Base-by-base conservation (phyloP, 1,140 invertebrate genomes). In the Aphaenogaster floridana region DNA sequence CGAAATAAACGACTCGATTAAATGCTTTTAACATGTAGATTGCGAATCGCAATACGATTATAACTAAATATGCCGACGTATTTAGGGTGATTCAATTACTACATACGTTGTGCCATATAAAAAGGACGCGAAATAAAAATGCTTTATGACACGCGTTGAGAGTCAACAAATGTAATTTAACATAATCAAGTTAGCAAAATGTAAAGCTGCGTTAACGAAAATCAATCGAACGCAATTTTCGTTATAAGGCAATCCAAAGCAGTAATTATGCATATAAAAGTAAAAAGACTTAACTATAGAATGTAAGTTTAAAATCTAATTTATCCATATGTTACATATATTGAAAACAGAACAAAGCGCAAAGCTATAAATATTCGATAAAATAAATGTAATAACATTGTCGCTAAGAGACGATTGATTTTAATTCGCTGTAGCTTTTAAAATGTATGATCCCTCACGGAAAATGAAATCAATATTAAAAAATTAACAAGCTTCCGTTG, bases 1-100 rank as follows among this genome's bases (percentile, higher is more conserved):
- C 54, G 45, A 74, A 84, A 84, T 84, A 84, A 81, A 84, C 69
- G 80, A 61, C 54, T 84, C 80, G 80, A 84, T 84, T 84, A 84
- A 84, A 42, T 61, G 69, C 80, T 76, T 84, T 84, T 84, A 84
- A 84, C 80, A 84, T 84, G 69, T 76, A 84, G 57, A 84, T 76
- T 76, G 69, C 57, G 69, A 84, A 50, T 84, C 54, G 54, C 52
- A 84, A 84, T 63, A 50, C 69, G 54, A 84, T 84, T 84, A 50
- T 84, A 61, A 76, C 54, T 76, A 84, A 83, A 74, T 84, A 76
- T 39, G 80, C 45, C 69, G 69, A 74, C 54, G 48, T 84, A 61
- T 83, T 80, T 83, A 83, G n/a, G 28, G 7, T 83, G 45, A 76
- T 54, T 84, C 42, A 8, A 76, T 76, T 61, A 76, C 15, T 57